Conservation (phyloP, 2,888 invertebrate genomes). For the Trissoscelio sp. region DNA sequence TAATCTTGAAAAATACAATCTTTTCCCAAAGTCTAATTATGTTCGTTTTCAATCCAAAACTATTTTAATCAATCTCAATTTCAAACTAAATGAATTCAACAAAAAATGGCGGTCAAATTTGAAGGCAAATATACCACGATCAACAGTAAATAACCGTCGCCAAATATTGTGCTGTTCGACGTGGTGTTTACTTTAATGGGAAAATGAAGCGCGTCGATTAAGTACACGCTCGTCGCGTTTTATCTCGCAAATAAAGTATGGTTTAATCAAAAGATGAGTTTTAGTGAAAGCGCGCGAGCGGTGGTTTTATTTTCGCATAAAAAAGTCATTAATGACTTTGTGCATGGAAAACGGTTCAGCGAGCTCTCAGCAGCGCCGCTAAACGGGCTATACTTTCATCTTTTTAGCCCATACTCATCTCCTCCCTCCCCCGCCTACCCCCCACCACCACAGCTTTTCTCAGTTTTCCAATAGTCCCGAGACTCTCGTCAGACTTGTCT, state of each 20-base stretch:
- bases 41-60: no score
- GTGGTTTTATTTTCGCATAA: slow-evolving; percentile 63
- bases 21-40: no score
- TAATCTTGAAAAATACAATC: no score
- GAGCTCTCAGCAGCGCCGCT: slow-evolving; percentile 53
- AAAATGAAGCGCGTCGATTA: slow-evolving; percentile 52
- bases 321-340: slow-evolving; percentile 70
- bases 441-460: slow-evolving; percentile 18
- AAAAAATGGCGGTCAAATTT: no score
- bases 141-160: no score
- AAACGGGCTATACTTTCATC: slow-evolving; percentile 64
- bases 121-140: no score
- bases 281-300: slow-evolving; percentile 39
- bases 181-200: slow-evolving; percentile 42
- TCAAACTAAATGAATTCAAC: no score
- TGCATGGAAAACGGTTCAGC: slow-evolving; percentile 67
- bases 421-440: slow-evolving; percentile 20
- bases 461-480: slow-evolving; percentile 50
- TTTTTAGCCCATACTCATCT: slow-evolving; percentile 54
- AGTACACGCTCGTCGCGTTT: slow-evolving; percentile 32
- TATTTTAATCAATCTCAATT: no score
- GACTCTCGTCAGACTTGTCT: slow-evolving; percentile 45
- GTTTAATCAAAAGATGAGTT: slow-evolving; percentile 65
- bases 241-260: slow-evolving; percentile 61
- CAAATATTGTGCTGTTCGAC: slow-evolving; percentile 21